These are phyloP conservation scores for Tenrec ecaudatus DNA, from an alignment of 2,113 vertebrate genomes.

Conservation along the genomic window DNA sequence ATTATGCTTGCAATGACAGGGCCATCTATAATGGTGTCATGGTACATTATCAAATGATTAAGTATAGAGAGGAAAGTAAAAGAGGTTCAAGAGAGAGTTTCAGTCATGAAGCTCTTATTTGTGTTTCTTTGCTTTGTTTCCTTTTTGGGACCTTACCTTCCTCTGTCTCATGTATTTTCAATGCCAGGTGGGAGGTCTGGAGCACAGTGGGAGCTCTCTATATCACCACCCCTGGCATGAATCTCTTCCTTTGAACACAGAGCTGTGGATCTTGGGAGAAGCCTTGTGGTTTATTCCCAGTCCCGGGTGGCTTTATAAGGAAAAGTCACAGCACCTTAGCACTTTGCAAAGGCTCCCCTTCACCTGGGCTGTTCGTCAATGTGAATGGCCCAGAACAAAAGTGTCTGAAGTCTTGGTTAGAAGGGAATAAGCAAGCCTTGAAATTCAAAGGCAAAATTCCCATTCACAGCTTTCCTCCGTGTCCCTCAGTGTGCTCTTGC, in stretches of 20 bases:
- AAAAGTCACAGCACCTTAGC: neutral
- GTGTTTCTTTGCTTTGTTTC: too few species aligned
- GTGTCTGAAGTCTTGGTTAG: neutral
- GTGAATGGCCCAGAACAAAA: conserved; percentile 43
- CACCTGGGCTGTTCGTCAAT: neutral
- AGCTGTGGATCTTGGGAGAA: fast-evolving
- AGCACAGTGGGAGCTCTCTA: fast-evolving
- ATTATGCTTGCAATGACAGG: fast-evolving
- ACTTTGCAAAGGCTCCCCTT: neutral
- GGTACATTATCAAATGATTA: too few species aligned
- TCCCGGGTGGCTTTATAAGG: fast-evolving
- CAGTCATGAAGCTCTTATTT: fast-evolving
- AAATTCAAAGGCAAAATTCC: conserved; percentile 77
- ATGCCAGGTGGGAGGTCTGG: neutral
- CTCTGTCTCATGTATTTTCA: neutral
- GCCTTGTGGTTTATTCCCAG: too few species aligned
- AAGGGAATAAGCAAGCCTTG: neutral
- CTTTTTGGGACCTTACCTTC: neutral
- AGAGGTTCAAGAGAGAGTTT: fast-evolving
- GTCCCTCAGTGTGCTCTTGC: conserved; percentile 30
- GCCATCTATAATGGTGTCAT: neutral
- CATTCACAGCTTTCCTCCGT: neutral
- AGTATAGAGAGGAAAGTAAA: neutral
- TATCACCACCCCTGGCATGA: fast-evolving
- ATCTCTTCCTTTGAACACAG: neutral